These are phyloP conservation scores for Aphelenchoides bicaudatus DNA, from an alignment of 2,888 invertebrate genomes.

Conservation along the genomic window DNA sequence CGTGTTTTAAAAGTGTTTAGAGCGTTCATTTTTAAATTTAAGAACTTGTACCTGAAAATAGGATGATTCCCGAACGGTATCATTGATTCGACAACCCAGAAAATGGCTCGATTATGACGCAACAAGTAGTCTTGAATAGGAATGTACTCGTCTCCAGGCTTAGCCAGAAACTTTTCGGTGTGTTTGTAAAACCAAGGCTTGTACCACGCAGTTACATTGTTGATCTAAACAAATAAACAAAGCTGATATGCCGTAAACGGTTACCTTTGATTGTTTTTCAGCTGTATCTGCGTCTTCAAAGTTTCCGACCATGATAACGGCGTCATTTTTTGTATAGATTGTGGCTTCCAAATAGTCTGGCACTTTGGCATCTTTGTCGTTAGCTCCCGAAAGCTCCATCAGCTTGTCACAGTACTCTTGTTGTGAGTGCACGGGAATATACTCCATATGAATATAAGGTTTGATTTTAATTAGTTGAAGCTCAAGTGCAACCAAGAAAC, in stretches of 20 bases:
- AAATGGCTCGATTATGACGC: conserved; percentile 69
- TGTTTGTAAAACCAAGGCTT: conserved; percentile 75
- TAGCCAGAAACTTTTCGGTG: conserved; percentile 66
- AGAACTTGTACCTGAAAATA: conserved; percentile 63
- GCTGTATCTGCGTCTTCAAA: conserved; percentile 67
- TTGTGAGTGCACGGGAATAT: conserved; percentile 68
- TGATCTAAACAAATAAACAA: conserved; percentile 60
- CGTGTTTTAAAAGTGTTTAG: not conserved
- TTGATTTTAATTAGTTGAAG: conserved; percentile 68
- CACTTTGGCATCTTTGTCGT: conserved; percentile 61
- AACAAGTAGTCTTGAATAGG: conserved; percentile 70
- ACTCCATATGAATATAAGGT: conserved; percentile 70
- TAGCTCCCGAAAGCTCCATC: conserved; percentile 67
- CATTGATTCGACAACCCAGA: conserved; percentile 74
- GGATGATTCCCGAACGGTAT: conserved; percentile 71
- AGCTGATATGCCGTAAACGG: not conserved
- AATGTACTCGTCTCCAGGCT: conserved; percentile 66
- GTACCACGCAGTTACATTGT: conserved; percentile 69
- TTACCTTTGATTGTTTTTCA: conserved; percentile 37
- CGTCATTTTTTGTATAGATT: conserved; percentile 68
- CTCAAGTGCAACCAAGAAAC: conserved; percentile 70
- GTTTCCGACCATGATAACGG: conserved; percentile 71
- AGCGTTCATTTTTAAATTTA: conserved; percentile 5
- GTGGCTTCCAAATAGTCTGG: conserved; percentile 72
- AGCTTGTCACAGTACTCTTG: conserved; percentile 69